Conservation (phyloP, 2,888 invertebrate species). For the Tetanocera ferruginea region DNA sequence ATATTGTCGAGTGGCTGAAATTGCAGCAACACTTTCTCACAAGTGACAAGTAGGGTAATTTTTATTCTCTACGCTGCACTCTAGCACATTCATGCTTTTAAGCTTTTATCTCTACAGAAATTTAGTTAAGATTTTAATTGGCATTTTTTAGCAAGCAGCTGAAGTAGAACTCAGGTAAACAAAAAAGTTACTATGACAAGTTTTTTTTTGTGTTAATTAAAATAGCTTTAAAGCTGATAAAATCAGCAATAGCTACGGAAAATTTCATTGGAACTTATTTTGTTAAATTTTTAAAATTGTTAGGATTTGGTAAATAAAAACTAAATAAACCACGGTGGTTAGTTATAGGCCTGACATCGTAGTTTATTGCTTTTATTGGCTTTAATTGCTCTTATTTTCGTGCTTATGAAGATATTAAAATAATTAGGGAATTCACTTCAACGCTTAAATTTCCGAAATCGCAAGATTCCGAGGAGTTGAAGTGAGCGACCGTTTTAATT, state of each 20-base stretch:
- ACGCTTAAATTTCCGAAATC: too few species aligned
- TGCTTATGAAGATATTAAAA: too few species aligned
- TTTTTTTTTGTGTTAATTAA: not conserved
- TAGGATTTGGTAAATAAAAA: not conserved
- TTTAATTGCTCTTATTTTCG: too few species aligned
- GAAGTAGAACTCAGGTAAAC: not conserved
- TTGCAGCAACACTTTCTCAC: slow-evolving; percentile 25
- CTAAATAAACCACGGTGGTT: not conserved
- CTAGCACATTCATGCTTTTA: slow-evolving; percentile 7
- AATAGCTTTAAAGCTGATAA: not conserved
- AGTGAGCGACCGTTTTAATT: too few species aligned
- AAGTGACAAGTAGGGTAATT: slow-evolving; percentile 50
- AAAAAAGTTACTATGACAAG: not conserved
- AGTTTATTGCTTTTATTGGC: too few species aligned
- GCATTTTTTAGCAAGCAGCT: slow-evolving; percentile 56
- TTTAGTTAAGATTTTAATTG: slow-evolving; percentile 65
- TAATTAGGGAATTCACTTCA: too few species aligned
- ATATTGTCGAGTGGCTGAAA: slow-evolving; percentile 31
- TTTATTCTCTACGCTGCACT: slow-evolving; percentile 6
- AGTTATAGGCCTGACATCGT: too few species aligned
- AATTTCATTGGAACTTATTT: not conserved
- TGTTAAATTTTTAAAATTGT: not conserved
- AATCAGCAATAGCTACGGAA: not conserved
- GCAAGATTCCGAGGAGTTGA: too few species aligned
- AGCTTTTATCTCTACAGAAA: slow-evolving; percentile 33